A percentile compares a stretch with the other conserved stretches of the same genome.
These are phyloP conservation scores for Oophaga sylvatica DNA, from an alignment of 2,797 vertebrate genomes.

Conservation along the genomic window DNA sequence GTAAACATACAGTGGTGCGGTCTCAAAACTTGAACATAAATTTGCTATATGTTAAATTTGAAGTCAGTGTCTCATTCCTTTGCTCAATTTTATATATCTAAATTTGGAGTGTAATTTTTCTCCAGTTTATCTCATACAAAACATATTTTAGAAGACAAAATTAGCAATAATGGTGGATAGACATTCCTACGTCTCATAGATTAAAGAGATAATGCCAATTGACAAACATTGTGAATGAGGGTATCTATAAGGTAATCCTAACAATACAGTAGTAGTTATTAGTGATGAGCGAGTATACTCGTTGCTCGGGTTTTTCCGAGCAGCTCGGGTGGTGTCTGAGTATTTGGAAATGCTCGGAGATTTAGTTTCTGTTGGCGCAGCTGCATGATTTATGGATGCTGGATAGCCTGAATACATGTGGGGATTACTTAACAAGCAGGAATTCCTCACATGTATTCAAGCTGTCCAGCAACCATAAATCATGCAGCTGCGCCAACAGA, in stretches of 20 bases:
- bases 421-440: no score
- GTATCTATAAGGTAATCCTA: not conserved
- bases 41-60: constrained; percentile 75
- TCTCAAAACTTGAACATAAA: constrained; percentile 77
- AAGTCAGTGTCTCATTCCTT: constrained; percentile 10
- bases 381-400: no score
- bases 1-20: constrained; percentile 76
- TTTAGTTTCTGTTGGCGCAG: no score
- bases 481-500: no score
- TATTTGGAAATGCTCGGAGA: no score
- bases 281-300: no score
- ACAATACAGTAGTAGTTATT: no score
- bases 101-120: constrained; percentile 30
- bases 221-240: not conserved
- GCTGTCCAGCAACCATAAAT: no score
- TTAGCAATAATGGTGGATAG: not conserved
- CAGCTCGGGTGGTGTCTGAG: no score
- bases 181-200: not conserved
- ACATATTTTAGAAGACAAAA: not conserved
- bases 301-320: no score
- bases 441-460: no score
- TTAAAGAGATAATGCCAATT: not conserved
- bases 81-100: not conserved
- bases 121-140: not conserved
- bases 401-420: no score